Base-by-base conservation (phyloP, 2,797 vertebrate species). In the Caiman crocodilus region DNA sequence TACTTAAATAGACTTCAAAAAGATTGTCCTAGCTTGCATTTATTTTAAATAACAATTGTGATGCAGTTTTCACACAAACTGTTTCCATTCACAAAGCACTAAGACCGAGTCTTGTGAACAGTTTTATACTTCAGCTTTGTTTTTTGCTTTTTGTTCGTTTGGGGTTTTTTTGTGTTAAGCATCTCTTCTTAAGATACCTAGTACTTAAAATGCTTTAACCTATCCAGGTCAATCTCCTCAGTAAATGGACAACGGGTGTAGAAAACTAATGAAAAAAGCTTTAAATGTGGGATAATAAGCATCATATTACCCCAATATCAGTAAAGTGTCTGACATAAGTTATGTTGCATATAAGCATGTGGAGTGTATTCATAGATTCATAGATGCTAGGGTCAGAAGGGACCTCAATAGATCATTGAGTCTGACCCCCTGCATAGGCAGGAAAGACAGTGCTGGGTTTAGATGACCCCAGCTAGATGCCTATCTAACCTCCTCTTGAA, bases 251-350 rank as follows among this genome's bases (percentile, higher is more conserved):
- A 74, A 80, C 82, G 5, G n/a, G 88, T 85, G 92, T 42, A 55
- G 57, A 88, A 94, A 95, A 71, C 77, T 91, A 83, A 82, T 74
- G 92, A 86, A 83, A 90, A 85, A 65, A 82, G 58, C 69, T 42
- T 90, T 32, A 73, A 89, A 87, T 73, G 77, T 69, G 78, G 74
- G 69, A 79, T 73, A 92, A 91, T 92, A 88, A 84, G 42, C n/a
- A 88, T 58, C 78, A 87, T 79, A 84, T 94, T 94, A 95, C 86
- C 75, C 88, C 90, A 32, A 88, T 35, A 84, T 93, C 85, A 92
- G 74, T 56, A 92, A 93, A 92, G 69, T 35, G 42, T 87, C 55
- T 74, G 84, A 92, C 80, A 89, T 92, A 93, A 78, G 79, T 79
- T 88, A 71, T 50, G 26, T 50, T 26, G 32, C 14, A 50, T 26